Conservation (phyloP, 1,140 invertebrate species). For the Tribolium madens region DNA sequence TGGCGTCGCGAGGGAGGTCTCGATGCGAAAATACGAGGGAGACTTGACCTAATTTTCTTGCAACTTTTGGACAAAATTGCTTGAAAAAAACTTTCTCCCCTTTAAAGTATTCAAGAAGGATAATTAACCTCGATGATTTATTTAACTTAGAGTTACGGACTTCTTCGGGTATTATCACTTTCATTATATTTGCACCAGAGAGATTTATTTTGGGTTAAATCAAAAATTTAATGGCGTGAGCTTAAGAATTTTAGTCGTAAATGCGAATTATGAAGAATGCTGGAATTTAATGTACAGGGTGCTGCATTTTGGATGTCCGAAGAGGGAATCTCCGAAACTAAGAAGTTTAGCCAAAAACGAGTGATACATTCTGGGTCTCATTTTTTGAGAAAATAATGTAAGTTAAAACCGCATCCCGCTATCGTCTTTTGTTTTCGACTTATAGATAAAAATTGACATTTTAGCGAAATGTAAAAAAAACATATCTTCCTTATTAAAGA, state of each 20-base stretch:
- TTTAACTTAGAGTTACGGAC: constrained; percentile 5
- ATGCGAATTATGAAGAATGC: not conserved
- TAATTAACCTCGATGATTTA: constrained; percentile 32
- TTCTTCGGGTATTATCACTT: constrained; percentile 11
- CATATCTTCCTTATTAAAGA: no score
- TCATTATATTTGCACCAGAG: constrained; percentile 11
- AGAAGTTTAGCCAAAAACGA: no score
- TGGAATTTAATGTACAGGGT: no score
- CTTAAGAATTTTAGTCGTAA: no score
- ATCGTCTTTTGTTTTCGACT: no score
- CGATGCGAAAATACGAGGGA: constrained; percentile 2
- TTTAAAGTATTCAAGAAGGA: constrained; percentile 33
- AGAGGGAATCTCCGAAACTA: no score
- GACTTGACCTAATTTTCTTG: constrained; percentile 25
- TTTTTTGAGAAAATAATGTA: no score
- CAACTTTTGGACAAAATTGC: constrained; percentile 34
- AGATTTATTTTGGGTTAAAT: constrained; percentile 6
- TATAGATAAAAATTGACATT: no score
- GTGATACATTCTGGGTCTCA: no score
- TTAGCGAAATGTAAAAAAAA: no score
- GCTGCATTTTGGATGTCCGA: no score
- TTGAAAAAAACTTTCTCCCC: constrained; percentile 14
- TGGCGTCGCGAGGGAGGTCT: constrained; percentile 13
- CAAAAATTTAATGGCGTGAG: constrained; percentile 9
- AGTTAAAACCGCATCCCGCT: no score